A percentile compares a stretch with the other conserved stretches of the same genome.
These are phyloP conservation scores for Ispidina lecontei DNA, from an alignment of 2,797 vertebrate genomes.

Conservation along the genomic window DNA sequence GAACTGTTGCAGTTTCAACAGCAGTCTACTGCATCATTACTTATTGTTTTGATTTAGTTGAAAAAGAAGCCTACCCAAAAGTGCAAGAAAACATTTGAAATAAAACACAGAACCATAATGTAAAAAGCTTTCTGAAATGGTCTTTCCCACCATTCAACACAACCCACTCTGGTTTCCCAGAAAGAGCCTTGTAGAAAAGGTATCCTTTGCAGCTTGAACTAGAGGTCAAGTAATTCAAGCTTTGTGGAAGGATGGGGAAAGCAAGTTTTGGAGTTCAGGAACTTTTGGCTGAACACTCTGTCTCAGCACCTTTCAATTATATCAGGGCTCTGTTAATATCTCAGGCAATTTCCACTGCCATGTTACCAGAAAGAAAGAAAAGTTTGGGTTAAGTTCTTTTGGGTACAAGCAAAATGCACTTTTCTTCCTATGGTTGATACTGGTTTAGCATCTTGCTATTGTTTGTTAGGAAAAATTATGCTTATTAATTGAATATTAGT, in stretches of 20 bases:
- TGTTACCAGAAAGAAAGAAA: background rate
- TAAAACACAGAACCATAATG: background rate
- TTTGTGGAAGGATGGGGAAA: conserved; percentile 2
- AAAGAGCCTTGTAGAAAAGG: background rate
- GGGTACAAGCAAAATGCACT: background rate
- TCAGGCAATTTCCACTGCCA: background rate
- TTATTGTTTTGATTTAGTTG: background rate
- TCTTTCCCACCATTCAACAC: background rate
- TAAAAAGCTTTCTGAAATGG: background rate
- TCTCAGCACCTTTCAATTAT: background rate
- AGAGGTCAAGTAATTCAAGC: conserved; percentile 9
- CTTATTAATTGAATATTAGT: background rate
- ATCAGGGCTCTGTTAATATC: background rate
- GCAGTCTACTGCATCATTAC: background rate
- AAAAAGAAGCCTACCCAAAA: background rate
- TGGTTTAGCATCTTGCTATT: background rate
- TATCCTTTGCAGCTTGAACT: background rate
- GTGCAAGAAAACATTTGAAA: background rate
- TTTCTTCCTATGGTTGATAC: background rate
- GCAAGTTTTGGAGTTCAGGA: conserved; percentile 19
- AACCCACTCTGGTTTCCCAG: background rate
- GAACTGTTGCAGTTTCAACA: background rate
- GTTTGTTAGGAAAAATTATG: background rate
- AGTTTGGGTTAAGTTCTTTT: background rate
- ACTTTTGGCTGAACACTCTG: conserved; percentile 9